Evolutionary conservation across 1,140 invertebrate species (phyloP), one percentile per base, ranked within the genome.

Genomic region (Oncopodura yosiiana): DNA sequence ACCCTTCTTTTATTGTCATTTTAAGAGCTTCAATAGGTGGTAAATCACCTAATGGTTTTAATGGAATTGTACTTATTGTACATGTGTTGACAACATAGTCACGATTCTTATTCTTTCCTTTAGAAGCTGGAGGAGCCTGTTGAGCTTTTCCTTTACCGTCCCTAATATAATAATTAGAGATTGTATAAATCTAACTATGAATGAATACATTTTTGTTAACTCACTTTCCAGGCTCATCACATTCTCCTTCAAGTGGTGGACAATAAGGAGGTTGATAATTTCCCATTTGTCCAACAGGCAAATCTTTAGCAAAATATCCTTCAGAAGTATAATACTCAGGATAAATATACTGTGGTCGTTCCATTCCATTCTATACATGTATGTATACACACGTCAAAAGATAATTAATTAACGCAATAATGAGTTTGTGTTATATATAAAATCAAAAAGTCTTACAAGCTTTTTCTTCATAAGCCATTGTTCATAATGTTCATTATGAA

Each of bases 401-500:
- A n/a, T 34, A 24, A 36, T 53, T 26, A 18, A 2, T 42, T 3
- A 0, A n/a, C 32, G 14, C n/a, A 18, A 5, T 9, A 16, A 12
- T 27, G 24, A 23, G n/a, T 42, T 43, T 34, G 42, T 50, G 3
- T 41, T 41, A 29, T 30, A 6, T 14, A 27, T 38, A 21, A 21
- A 14, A 1, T 24, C 21, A 8, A 2, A n/a, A 19, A 27, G 11
- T 12, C 44, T 34, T 59, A 55, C 58, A 8, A 26, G 41, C 39
- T 36, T 26, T 41, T 56, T 61, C 29, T 53, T 56, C 4, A 32
- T 14, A 9, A 53, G 45, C 36, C 48, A 60, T 12, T 51, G 24
- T 12, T 61, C 53, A 30, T 56, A 61, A 21, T 58, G 41, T 8
- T 54, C 34, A 30, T 57, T 61, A 29, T 57, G 51, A 14, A 56